These are phyloP conservation scores for Ichneumon xanthorius DNA, from an alignment of 2,888 invertebrate species.

Conservation along the genomic window DNA sequence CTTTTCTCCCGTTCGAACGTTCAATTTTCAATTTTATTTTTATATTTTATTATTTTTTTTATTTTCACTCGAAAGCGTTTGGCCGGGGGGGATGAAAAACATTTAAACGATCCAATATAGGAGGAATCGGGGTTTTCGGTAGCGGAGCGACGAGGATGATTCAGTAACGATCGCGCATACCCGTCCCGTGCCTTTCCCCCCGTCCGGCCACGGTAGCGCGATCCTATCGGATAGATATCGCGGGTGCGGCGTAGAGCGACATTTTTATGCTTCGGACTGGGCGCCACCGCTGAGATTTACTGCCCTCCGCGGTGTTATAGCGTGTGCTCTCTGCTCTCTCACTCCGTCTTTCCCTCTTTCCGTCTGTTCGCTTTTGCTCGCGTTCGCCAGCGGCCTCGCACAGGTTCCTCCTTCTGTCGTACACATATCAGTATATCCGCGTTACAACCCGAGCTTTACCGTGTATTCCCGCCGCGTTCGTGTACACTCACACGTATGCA, in stretches of 20 bases:
- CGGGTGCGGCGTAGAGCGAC: slow-evolving; percentile 71
- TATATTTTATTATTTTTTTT: background rate
- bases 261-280: slow-evolving; percentile 76
- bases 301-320: slow-evolving; percentile 72
- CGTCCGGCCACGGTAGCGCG: slow-evolving; percentile 54
- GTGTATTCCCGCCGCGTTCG: background rate
- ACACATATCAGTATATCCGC: slow-evolving; percentile 44
- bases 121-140: slow-evolving; percentile 53
- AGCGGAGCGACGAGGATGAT: slow-evolving; percentile 60
- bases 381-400: background rate
- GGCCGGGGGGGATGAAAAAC: slow-evolving; percentile 57
- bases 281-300: slow-evolving; percentile 75
- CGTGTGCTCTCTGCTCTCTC: slow-evolving; percentile 56
- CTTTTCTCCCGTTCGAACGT: slow-evolving; percentile 11
- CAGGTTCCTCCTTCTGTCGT: slow-evolving; percentile 51
- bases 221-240: slow-evolving; percentile 74
- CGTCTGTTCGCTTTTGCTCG: slow-evolving; percentile 13
- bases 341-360: slow-evolving; percentile 38
- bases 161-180: slow-evolving; percentile 68
- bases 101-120: slow-evolving; percentile 69
- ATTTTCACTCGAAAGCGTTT: background rate
- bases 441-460: background rate
- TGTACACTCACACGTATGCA: slow-evolving; percentile 32
- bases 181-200: slow-evolving; percentile 24
- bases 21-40: background rate